A percentile compares a stretch with the other conserved stretches of the same genome.
Evolutionary conservation across 2,113 vertebrate species (phyloP).

Genomic region (Tupaia chinensis): DNA sequence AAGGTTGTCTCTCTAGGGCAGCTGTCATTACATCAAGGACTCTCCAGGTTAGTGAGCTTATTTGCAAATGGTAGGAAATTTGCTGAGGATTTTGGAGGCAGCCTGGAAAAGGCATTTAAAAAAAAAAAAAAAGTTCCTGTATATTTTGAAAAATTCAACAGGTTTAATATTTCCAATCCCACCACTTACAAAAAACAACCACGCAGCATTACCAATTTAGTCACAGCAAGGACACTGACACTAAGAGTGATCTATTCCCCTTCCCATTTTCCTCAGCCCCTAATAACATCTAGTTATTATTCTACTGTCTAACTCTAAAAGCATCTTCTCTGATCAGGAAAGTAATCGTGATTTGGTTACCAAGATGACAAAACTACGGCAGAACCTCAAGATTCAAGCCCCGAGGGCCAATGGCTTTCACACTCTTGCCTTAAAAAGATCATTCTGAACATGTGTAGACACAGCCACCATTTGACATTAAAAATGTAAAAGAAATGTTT

Average conservation of each 20-base stretch:
- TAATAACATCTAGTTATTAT: constrained; percentile 22
- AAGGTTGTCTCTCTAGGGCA: constrained; percentile 51
- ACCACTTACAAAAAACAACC: not conserved
- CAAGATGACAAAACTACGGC: not conserved
- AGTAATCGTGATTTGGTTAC: not conserved
- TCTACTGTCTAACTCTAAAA: constrained; percentile 50
- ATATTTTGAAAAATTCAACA: constrained; percentile 28
- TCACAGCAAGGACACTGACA: constrained; percentile 2
- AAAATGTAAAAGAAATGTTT: constrained; percentile 42
- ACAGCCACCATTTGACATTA: not conserved
- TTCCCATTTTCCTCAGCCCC: constrained; percentile 33
- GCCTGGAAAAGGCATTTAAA: not conserved
- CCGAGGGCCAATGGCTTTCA: not conserved
- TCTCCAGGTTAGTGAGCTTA: constrained; percentile 66
- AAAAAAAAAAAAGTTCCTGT: constrained; percentile 39
- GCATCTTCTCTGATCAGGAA: not conserved
- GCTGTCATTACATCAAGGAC: constrained; percentile 66
- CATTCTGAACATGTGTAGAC: not conserved
- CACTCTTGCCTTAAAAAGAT: not conserved
- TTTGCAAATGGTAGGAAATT: constrained; percentile 67
- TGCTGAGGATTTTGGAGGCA: constrained; percentile 5
- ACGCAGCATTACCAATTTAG: not conserved
- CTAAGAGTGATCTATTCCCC: not conserved
- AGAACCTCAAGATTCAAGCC: not conserved
- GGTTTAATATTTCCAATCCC: constrained; percentile 17